Evolutionary conservation across 2,888 invertebrate genomes (phyloP), one percentile per base, ranked within the genome.

Genomic region (Drosophila demipolita): DNA sequence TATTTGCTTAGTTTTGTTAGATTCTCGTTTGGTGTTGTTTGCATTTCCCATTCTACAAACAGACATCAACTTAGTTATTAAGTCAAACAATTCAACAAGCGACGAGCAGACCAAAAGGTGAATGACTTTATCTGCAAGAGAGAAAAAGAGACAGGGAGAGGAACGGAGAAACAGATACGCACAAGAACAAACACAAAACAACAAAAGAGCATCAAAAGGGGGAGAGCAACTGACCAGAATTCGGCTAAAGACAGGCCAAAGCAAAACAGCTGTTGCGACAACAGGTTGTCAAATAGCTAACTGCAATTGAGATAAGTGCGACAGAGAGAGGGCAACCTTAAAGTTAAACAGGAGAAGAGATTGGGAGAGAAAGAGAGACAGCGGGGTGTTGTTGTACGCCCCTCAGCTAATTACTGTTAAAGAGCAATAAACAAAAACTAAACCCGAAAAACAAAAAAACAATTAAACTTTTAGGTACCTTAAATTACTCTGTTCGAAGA

Each of bases 91-190:
- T 77, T 52, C 20, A 73, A 55, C 52, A 48, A 55, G 50, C 66
- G 57, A 59, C 64, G 53, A 59, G 57, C 54, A 62, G 48, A 72
- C 77, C 69, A 62, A 89, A 90, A 87, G 83, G 81, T 81, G 79
- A 78, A 87, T 85, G 85, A 86, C 87, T 87, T 78, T 84, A 87
- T 84, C 87, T 78, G 53, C 45, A 49, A 50, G 48, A 64, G 12
- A 3, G 12, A 20, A 9, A n/a, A n/a, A 40, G n/a, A 40, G 40
- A 40, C 9, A 40, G n/a, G 11, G n/a, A 42, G 42, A 6, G 38
- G 38, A 15, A 23, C 20, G 15, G 20, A 45, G 52, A 61, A 64
- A 58, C 64, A 65, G 49, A 53, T 54, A 66, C 38, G 38, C 42
- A 61, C n/a, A 45, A 61, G 57, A 45, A 67, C 71, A 61, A 73